Conservation (phyloP, 2,888 invertebrate species). For the Odontocolon sp. region DNA sequence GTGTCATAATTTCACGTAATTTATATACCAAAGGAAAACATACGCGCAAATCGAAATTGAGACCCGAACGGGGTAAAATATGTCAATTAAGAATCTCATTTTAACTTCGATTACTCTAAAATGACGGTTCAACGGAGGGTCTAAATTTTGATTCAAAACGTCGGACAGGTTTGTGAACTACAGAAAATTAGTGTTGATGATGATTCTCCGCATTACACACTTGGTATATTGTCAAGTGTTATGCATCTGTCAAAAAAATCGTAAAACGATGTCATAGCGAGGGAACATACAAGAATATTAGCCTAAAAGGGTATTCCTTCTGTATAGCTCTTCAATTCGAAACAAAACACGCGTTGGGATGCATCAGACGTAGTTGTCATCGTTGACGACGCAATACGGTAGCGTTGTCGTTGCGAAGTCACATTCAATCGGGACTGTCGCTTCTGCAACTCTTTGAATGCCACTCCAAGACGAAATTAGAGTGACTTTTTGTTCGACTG, state of each 20-base stretch:
- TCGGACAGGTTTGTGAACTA: too few relatives aligned
- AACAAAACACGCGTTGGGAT: constrained; percentile 19
- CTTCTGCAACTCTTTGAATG: constrained; percentile 57
- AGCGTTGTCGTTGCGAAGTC: constrained; percentile 37
- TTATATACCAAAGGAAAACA: too few relatives aligned
- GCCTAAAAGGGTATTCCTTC: constrained; percentile 34
- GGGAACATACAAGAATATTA: constrained; percentile 24
- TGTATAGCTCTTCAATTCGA: not conserved
- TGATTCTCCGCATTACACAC: not conserved
- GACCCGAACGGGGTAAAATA: too few relatives aligned
- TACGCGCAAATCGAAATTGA: too few relatives aligned
- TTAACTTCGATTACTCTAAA: too few relatives aligned
- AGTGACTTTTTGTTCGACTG: constrained; percentile 70
- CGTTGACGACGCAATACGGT: constrained; percentile 33
- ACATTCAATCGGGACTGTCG: constrained; percentile 56
- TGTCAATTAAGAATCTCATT: too few relatives aligned
- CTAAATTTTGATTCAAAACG: too few relatives aligned
- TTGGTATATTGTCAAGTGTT: not conserved
- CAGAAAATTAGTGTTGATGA: too few relatives aligned
- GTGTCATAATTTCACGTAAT: too few relatives aligned
- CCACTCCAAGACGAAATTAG: constrained; percentile 68
- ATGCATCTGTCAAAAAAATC: not conserved
- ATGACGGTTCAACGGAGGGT: too few relatives aligned
- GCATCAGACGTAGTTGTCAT: constrained; percentile 48
- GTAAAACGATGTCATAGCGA: not conserved